These are phyloP conservation scores for Anomalospiza imberbis DNA, from an alignment of 2,797 vertebrate species.

Conservation along the genomic window DNA sequence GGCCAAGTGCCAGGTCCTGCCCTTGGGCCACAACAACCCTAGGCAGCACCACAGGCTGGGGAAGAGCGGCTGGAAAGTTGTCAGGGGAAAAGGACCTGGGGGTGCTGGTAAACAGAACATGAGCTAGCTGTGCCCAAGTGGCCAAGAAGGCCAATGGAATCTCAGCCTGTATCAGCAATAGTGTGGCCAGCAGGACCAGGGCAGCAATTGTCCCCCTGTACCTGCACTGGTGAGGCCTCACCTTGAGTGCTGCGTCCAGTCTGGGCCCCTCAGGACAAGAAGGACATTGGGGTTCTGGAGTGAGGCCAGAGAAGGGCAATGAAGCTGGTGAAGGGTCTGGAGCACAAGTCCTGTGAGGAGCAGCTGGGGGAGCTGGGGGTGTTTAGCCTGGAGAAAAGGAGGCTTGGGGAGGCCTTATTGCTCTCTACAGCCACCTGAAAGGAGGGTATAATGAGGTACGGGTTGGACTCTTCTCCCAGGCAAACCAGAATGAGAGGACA, in stretches of 20 bases:
- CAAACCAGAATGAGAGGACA: background rate
- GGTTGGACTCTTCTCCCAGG: background rate
- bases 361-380: accelerated
- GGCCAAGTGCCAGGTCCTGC: background rate
- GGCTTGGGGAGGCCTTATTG: accelerated
- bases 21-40: background rate
- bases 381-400: background rate
- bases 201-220: background rate
- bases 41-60: background rate
- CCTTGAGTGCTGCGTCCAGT: background rate
- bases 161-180: background rate
- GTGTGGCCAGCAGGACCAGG: background rate
- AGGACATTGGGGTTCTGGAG: background rate
- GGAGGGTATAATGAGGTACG: background rate
- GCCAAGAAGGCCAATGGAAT: background rate
- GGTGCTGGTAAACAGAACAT: background rate
- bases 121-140: background rate
- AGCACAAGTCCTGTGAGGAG: background rate
- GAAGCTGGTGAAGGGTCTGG: background rate
- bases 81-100: background rate
- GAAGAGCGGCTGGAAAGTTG: background rate
- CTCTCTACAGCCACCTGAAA: accelerated
- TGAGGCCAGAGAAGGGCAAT: accelerated
- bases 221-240: background rate
- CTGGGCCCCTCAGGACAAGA: background rate